Percentiles rank a stretch among this genome's conserved stretches.
Evolutionary conservation across 2,888 invertebrate genomes (phyloP).

Genomic region (Noctua janthina): DNA sequence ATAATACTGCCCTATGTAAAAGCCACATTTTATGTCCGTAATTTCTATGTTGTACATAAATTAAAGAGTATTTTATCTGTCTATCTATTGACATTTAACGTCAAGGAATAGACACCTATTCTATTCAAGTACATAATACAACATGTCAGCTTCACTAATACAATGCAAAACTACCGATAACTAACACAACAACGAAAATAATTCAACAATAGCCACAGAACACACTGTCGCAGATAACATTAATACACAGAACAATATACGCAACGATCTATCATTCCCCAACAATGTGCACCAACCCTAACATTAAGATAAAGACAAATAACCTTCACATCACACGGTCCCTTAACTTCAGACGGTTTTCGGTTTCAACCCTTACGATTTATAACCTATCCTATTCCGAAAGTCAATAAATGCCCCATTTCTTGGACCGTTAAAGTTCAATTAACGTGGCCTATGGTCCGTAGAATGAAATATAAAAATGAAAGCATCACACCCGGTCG

Average conservation of each 20-base stretch:
- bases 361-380: constrained; percentile 73
- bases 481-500: constrained; percentile 76
- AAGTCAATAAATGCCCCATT: constrained; percentile 82
- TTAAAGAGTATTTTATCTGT: background rate
- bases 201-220: constrained; percentile 25
- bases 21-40: background rate
- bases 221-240: constrained; percentile 47
- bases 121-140: background rate
- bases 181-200: constrained; percentile 31
- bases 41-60: background rate
- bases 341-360: constrained; percentile 65
- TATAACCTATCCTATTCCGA: constrained; percentile 72
- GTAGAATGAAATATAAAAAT: constrained; percentile 87
- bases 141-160: background rate
- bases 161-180: constrained; percentile 32
- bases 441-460: constrained; percentile 83
- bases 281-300: constrained; percentile 64
- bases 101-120: background rate
- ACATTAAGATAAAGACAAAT: constrained; percentile 70
- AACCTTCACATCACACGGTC: constrained; percentile 65
- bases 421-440: constrained; percentile 84
- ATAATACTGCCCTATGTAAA: background rate
- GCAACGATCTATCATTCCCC: constrained; percentile 56
- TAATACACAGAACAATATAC: constrained; percentile 46
- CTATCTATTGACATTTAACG: background rate